Percentiles rank a stretch among this genome's conserved stretches.
Conservation (phyloP, 2,797 vertebrate species). For the Myotis planiceps region DNA sequence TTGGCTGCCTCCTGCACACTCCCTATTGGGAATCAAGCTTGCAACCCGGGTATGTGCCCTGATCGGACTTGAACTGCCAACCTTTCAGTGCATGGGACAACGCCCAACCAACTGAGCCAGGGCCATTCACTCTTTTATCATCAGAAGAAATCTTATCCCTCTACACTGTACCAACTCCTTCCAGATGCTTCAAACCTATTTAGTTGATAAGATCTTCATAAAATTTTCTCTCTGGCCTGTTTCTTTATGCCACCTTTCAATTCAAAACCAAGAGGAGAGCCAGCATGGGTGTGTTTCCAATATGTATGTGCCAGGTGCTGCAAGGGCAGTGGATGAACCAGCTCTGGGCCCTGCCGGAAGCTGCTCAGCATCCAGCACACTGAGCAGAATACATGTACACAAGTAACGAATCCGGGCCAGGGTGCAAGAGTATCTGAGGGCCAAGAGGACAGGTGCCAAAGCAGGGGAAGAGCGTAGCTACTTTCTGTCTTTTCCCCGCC, state of each 20-base stretch:
- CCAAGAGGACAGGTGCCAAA: neutral
- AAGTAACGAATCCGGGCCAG: fast-evolving
- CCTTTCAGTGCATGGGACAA: neutral
- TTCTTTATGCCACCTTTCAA: neutral
- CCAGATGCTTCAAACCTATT: constrained; percentile 16
- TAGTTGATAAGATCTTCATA: neutral
- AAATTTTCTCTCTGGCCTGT: neutral
- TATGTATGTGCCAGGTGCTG: too few relatives aligned
- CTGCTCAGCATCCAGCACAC: neutral
- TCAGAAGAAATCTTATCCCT: neutral
- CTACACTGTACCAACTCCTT: neutral
- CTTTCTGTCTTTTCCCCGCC: neutral
- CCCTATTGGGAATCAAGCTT: neutral
- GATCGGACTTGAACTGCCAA: neutral
- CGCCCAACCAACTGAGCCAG: neutral
- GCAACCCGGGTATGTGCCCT: neutral
- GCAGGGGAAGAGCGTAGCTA: neutral
- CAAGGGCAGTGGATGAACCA: neutral
- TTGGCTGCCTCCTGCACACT: neutral
- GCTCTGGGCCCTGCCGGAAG: neutral
- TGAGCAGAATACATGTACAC: neutral
- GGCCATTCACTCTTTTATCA: neutral
- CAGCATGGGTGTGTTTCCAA: neutral
- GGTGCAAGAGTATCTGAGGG: neutral
- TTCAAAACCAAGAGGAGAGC: neutral